Evolutionary conservation across 1,140 invertebrate genomes (phyloP), one percentile per base, ranked within the genome.

Genomic region (Drosophila trapezifrons): DNA sequence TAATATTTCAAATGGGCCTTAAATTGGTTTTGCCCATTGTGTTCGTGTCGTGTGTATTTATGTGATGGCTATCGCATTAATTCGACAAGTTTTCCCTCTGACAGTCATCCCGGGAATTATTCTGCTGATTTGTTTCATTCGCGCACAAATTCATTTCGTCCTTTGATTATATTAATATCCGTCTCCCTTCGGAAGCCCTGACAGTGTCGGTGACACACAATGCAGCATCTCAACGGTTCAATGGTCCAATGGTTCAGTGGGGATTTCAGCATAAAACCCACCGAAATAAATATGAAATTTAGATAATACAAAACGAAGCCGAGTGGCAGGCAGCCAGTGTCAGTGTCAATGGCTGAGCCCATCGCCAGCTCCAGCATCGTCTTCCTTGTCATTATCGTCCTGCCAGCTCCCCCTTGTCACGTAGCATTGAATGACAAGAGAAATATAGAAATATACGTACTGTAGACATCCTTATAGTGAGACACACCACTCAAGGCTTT

Each of bases 371-470:
- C 29, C 29, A 10, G 9, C 29, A 32, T 37, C 74, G 45, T 67
- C 17, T 46, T 74, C 32, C 56, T 15, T 55, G 37, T 67, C 38
- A 46, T 18, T 46, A 46, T 38, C 49, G 29, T 49, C 20, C 60
- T 67, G 65, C 18, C 43, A 45, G 18, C n/a, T 32, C 35, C 60
- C 60, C 60, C 46, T 25, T 49, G 57, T 63, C 74, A 78, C 79
- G 80, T 78, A 77, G 58, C 57, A 43, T 51, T 69, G 47, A 81
- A 78, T 83, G 70, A 55, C 62, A 60, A 45, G 45, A 60, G 15
- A 74, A 83, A 81, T 78, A 78, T 73, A 74, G 62, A 82, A 78
- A 74, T 75, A 79, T 59, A 77, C 70, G 69, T 60, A 72, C 73
- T 77, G 71, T 58, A 35, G 25, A 42, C 40, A 71, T 65, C 70